Evolutionary conservation across 2,888 invertebrate species (phyloP).

Genomic region (Volucella inanis): DNA sequence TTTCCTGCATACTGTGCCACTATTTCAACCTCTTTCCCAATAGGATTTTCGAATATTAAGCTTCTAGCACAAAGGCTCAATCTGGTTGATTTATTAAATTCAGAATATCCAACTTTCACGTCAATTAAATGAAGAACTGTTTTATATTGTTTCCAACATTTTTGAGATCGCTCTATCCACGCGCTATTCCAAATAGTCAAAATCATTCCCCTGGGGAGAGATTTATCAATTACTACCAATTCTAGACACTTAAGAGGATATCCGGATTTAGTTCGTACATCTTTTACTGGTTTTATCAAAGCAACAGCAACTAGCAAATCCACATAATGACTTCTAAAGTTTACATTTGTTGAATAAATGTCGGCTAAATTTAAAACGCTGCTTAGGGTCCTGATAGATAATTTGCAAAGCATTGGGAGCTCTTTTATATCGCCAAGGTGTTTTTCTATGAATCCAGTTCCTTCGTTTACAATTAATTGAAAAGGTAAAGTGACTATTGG

Average conservation of each 20-base stretch:
- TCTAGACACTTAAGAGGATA: constrained; percentile 85
- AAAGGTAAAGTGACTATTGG: constrained; percentile 88
- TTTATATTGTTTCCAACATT: constrained; percentile 86
- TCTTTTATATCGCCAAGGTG: constrained; percentile 84
- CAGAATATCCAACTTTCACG: constrained; percentile 86
- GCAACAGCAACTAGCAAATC: constrained; percentile 89
- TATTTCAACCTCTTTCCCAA: constrained; percentile 85
- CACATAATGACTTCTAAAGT: constrained; percentile 80
- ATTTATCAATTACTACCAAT: constrained; percentile 87
- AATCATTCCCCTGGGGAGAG: constrained; percentile 85
- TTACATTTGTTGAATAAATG: constrained; percentile 75
- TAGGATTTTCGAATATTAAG: constrained; percentile 90
- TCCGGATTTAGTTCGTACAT: constrained; percentile 83
- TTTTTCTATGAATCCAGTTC: constrained; percentile 85
- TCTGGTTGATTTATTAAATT: constrained; percentile 84
- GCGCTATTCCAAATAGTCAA: constrained; percentile 88
- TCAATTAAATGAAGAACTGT: constrained; percentile 90
- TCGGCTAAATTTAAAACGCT: constrained; percentile 79
- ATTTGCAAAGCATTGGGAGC: constrained; percentile 85
- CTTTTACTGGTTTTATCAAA: constrained; percentile 85
- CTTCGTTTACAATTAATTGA: constrained; percentile 87
- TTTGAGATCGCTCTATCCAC: constrained; percentile 85
- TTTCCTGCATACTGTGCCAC: constrained; percentile 79
- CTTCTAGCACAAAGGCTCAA: constrained; percentile 84
- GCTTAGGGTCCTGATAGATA: constrained; percentile 86